Base-by-base conservation (phyloP, 2,888 invertebrate genomes). In the Taphrorychus bicolor region DNA sequence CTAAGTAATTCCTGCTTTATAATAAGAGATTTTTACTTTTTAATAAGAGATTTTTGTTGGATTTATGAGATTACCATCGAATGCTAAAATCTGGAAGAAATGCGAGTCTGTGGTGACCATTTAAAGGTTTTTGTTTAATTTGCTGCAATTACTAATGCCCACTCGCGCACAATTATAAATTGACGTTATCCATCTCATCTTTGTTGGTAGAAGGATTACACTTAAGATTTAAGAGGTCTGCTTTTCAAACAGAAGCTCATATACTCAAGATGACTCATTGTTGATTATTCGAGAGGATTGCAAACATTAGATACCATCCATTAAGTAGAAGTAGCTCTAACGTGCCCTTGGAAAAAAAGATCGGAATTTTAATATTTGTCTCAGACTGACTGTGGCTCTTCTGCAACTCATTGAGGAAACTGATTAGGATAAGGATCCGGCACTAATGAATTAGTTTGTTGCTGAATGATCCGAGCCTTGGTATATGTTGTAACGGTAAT, bases 91-190 rank as follows among this genome's bases (percentile, higher is more conserved):
- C n/a, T n/a, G n/a, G 42, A 14, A 70, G 66, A 68, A 70, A 69
- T 65, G 67, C 62, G 70, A 56, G 63, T 56, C 58, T 66, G 70
- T 68, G 68, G 67, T 65, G 51, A 52, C 69, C 67, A 72, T 71
- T 73, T 71, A 67, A 71, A 56, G 64, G 61, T 66, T 71, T 45
- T 72, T 73, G 70, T 73, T 71, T 73, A 71, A 70, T 71, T 73
- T 70, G 71, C 69, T 56, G 64, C 63, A 62, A 71, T 72, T 70
- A 72, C 66, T 69, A 68, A 70, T 69, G 60, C 60, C 42, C 56
- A 57, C 61, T 60, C 51, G 24, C 21, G 66, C 57, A 62, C 59
- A 67, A 62, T 62, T 62, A 67, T 67, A 67, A 58, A 67, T 67
- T 62, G 67, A 58, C 62, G 53, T 62, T 62, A 59, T 67, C 51